Evolutionary conservation across 2,797 vertebrate species (phyloP), one percentile per base, ranked within the genome.

Genomic region (Parambassis ranga): DNA sequence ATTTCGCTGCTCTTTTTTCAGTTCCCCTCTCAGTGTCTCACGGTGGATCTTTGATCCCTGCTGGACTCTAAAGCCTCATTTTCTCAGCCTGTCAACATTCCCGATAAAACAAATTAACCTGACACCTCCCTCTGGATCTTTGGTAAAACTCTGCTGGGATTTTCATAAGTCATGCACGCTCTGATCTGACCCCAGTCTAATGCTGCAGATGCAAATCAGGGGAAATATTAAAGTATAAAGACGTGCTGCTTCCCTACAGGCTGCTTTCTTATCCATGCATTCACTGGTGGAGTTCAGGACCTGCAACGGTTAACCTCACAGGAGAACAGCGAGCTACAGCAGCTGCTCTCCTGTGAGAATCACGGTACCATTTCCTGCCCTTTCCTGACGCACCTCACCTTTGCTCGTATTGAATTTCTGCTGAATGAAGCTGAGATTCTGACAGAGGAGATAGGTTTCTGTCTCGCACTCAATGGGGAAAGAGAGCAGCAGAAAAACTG

Each of bases 131-230:
- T 58, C 48, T 24, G 38, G 52, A 47, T 15, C 7, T 7, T 22
- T 18, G 16, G 2, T n/a, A 11, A 24, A 47, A 31, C 5, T 5
- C 42, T 42, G 57, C 8, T 10, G 2, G 43, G 11, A 37, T 4
- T 23, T 18, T 19, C 16, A 19, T 20, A 20, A 38, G 32, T 42
- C 28, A 23, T n/a, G 23, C 20, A 30, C 4, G 13, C 20, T 13
- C 1, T 2, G 15, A 49, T 67, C 36, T 14, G 55, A 76, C 55
- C 62, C 15, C 48, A 7, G 6, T 62, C 55, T 49, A 49, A 65
- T 69, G 71, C 64, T 65, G 32, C 41, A 41, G 60, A 68, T 52
- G 65, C 16, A 42, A 35, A 63, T 55, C 20, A 23, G 30, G 14
- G 31, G 28, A 62, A 48, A 49, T 35, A 0, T 15, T 47, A 51